Conservation (phyloP, 2,113 vertebrate species). For the Alaudala cheleensis region DNA sequence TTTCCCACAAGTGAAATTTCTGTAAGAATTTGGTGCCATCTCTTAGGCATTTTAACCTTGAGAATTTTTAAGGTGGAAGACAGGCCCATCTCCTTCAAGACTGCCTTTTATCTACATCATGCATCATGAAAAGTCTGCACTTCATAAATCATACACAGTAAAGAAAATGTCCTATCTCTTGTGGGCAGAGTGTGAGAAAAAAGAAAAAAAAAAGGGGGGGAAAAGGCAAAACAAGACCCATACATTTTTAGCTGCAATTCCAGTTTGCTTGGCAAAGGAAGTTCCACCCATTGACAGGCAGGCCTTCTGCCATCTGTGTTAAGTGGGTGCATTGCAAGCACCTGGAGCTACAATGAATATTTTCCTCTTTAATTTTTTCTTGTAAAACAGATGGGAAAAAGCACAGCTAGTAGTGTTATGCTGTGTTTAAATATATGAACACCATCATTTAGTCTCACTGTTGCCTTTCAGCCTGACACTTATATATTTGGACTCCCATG, state of each 20-base stretch:
- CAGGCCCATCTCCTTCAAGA: background rate
- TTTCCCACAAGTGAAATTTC: background rate
- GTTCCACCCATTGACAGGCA: background rate
- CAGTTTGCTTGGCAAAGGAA: background rate
- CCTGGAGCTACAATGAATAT: background rate
- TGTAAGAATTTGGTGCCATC: background rate
- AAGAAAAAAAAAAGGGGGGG: rapidly evolving
- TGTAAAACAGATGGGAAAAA: conserved; percentile 34
- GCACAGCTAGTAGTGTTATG: background rate
- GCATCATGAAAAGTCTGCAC: background rate
- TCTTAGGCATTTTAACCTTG: background rate
- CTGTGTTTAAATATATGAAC: background rate
- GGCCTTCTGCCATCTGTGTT: conserved; percentile 19
- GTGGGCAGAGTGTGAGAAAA: background rate
- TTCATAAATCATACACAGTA: background rate
- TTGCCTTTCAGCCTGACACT: conserved; percentile 8
- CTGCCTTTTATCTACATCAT: background rate
- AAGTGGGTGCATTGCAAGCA: conserved; percentile 33
- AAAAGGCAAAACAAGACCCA: background rate
- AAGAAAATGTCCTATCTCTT: background rate
- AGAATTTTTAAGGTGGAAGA: background rate
- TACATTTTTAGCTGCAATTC: background rate
- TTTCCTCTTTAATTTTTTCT: background rate
- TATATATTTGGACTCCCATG: background rate
- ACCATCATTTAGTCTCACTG: background rate